A percentile compares a stretch with the other conserved stretches of the same genome.
Evolutionary conservation across 2,888 invertebrate genomes (phyloP).

Genomic region (Galeopsomyia nigrocyanea): DNA sequence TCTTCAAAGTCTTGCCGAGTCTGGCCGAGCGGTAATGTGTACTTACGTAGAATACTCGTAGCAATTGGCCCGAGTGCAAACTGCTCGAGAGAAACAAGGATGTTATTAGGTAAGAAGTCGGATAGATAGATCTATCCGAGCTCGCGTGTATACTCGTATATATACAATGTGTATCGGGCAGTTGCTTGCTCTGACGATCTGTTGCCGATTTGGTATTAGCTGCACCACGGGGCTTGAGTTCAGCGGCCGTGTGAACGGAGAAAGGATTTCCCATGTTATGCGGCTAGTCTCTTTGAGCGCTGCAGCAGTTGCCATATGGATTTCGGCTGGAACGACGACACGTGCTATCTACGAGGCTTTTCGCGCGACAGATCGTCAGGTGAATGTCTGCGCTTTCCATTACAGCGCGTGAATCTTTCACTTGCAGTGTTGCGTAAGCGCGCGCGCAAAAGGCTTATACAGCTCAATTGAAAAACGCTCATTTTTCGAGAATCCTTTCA

Average conservation of each 20-base stretch:
- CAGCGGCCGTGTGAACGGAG: conserved; percentile 46
- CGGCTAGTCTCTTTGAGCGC: conserved; percentile 10
- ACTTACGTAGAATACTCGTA: no score
- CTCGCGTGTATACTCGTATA: background rate
- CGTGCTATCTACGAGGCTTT: background rate
- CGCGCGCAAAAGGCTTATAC: no score
- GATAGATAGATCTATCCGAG: background rate
- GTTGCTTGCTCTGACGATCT: background rate
- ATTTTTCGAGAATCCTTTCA: no score
- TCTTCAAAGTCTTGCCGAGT: no score
- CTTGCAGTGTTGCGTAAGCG: background rate
- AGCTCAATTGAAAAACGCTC: no score
- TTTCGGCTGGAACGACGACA: background rate
- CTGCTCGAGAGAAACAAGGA: no score
- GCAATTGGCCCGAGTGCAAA: no score
- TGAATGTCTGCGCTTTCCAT: background rate
- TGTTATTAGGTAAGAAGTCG: no score
- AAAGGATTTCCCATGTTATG: conserved; percentile 53
- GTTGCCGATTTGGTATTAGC: no score
- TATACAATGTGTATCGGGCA: background rate
- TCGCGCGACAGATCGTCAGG: background rate
- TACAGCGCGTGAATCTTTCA: background rate
- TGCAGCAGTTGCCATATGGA: background rate
- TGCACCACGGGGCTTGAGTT: no score
- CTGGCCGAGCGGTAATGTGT: no score